phyloP scores from a whole-genome alignment of 2,888 invertebrate genomes.

The Polydrusus tereticollis region DNA sequence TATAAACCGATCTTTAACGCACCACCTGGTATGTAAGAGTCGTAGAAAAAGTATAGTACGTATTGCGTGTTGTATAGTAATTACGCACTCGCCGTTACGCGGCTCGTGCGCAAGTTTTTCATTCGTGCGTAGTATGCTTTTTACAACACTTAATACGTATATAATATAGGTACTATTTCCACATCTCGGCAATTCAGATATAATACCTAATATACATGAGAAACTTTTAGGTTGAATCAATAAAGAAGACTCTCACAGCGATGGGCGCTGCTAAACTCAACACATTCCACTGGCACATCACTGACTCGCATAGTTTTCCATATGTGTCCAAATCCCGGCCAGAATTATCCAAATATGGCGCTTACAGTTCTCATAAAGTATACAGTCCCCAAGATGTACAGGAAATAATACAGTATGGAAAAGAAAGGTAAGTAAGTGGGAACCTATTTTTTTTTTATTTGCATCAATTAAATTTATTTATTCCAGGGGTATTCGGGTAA shows the following conservation, averaged over 20 bases:
- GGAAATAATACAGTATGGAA: slow-evolving; percentile 54
- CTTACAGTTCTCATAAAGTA: slow-evolving; percentile 80
- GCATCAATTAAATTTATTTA: too few species aligned
- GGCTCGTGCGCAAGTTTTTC: too few species aligned
- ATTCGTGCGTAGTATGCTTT: too few species aligned
- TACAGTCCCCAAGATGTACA: slow-evolving; percentile 65
- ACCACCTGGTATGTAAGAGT: too few species aligned
- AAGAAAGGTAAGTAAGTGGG: slow-evolving; percentile 33
- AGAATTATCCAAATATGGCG: slow-evolving; percentile 80
- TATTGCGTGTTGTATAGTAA: too few species aligned
- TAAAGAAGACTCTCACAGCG: slow-evolving; percentile 84
- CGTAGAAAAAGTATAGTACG: too few species aligned
- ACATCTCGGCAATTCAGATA: too few species aligned
- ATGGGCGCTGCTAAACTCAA: slow-evolving; percentile 94
- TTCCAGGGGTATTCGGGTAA: slow-evolving; percentile 81
- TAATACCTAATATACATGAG: not conserved
- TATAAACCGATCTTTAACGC: too few species aligned
- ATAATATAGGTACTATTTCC: too few species aligned
- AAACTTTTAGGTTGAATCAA: slow-evolving; percentile 70
- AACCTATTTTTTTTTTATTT: not conserved
- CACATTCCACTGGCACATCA: slow-evolving; percentile 95
- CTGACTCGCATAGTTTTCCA: slow-evolving; percentile 95
- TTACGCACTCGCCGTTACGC: too few species aligned
- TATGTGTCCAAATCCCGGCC: slow-evolving; percentile 83
- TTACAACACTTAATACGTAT: too few species aligned